Evolutionary conservation across 2,888 invertebrate species (phyloP), one percentile per base, ranked within the genome.

Genomic region (Anarsia innoxiella): DNA sequence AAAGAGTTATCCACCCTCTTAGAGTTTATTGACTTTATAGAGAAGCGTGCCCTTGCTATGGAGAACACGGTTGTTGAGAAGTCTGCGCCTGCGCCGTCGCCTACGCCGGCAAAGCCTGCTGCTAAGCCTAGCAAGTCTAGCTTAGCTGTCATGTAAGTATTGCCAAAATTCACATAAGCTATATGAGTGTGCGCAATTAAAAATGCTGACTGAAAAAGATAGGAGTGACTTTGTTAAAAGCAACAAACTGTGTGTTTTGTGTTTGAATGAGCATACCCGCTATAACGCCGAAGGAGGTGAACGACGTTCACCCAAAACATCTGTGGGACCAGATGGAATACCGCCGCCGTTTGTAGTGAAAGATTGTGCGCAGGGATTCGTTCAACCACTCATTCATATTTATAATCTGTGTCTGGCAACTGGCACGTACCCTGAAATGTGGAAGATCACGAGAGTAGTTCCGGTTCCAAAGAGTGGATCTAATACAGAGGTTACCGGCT

Each of bases 211-310:
- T 11, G 12, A 9, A 23, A 11, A 19, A 31, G 19, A 19, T 10
- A 13, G 30, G 9, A 2, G 3, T 15, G 5, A 31, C 2, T 33
- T 33, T 33, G 25, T 33, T 10, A 23, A 23, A 23, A 23, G 12
- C 23, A 33, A 23, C 23, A 23, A 23, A 2, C 6, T 33, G 2
- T 33, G 32, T 23, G 1, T 4, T 5, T 1, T 15, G 13, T 33
- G 32, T 13, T 11, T 33, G 8, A 33, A 33, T 8, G 1, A 13
- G 1, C 32, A 33, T 25, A n/a, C n/a, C n/a, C n/a, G n/a, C n/a
- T n/a, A n/a, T n/a, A n/a, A n/a, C n/a, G n/a, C n/a, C n/a, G n/a
- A n/a, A n/a, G n/a, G n/a, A n/a, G n/a, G n/a, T n/a, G n/a, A n/a
- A n/a, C n/a, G n/a, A n/a, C n/a, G n/a, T n/a, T n/a, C n/a, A n/a